A percentile compares a stretch with the other conserved stretches of the same genome.
phyloP scores from a whole-genome alignment of 2,888 invertebrate species.

The Tetanocera ferruginea region DNA sequence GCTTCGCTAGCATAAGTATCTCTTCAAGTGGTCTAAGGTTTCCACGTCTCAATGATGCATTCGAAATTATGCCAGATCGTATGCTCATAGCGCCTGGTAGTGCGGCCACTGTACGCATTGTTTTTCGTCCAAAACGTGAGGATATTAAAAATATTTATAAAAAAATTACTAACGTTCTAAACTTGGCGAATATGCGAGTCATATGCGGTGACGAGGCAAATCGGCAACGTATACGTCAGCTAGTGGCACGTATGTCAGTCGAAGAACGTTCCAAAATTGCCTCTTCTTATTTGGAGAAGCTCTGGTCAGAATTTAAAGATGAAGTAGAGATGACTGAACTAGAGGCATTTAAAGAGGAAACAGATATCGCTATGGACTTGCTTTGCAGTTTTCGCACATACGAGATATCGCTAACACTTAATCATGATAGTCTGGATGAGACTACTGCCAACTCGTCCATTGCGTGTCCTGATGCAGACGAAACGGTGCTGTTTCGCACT shows the following conservation, averaged over 20 bases:
- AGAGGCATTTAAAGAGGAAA: conserved; percentile 58
- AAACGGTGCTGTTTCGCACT: conserved; percentile 67
- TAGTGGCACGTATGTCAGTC: conserved; percentile 58
- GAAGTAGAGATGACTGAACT: conserved; percentile 60
- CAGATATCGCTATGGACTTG: conserved; percentile 61
- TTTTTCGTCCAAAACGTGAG: conserved; percentile 71
- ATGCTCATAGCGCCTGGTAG: conserved; percentile 69
- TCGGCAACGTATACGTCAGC: conserved; percentile 66
- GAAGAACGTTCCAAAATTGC: conserved; percentile 59
- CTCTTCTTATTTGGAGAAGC: conserved; percentile 55
- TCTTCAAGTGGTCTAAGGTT: conserved; percentile 63
- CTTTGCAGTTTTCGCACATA: conserved; percentile 60
- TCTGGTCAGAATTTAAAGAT: conserved; percentile 60
- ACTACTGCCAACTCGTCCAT: conserved; percentile 59
- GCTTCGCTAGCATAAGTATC: conserved; percentile 69
- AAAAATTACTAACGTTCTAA: conserved; percentile 65
- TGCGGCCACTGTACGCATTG: conserved; percentile 65
- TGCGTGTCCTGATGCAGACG: conserved; percentile 64
- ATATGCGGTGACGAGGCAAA: conserved; percentile 72
- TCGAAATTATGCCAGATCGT: conserved; percentile 69
- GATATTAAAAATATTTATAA: conserved; percentile 68
- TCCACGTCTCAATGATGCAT: conserved; percentile 60
- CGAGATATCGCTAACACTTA: conserved; percentile 66
- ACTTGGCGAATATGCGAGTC: conserved; percentile 70
- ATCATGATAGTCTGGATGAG: conserved; percentile 61